Base-by-base conservation (phyloP, 2,113 vertebrate species). In the Proteles cristata region DNA sequence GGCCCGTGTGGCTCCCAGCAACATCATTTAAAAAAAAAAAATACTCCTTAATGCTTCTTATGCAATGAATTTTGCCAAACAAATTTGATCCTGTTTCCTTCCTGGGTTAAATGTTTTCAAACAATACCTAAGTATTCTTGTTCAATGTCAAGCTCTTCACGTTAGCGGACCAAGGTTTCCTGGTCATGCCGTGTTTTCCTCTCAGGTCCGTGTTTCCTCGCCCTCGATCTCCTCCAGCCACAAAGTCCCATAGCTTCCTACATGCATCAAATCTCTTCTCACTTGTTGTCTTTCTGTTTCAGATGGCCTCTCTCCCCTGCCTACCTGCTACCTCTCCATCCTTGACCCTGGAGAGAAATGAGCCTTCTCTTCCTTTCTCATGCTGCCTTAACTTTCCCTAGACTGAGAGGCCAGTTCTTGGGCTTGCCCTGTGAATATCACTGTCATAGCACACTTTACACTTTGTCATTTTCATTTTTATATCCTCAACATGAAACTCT, bases 51-150 rank as follows among this genome's bases (percentile, higher is more conserved):
- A 26, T 53, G 81, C 5, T 26, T 86, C 73, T 93, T 77, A 12
- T 76, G 39, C 33, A 73, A 4, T 90, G 45, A 94, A 83, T 83
- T 96, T 87, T 69, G 58, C n/a, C 19, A 95, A 58, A 61, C 45
- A 94, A 68, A 92, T 83, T 69, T 83, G 11, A 33, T 94, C n/a
- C 33, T 73, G 11, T 88, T 77, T 69, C 35, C 66, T 68, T 82
- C 21, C n/a, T 85, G 28, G 48, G 48, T 77, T 86, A 94, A 83
- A 43, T 76, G 25, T 90, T 96, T 96, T 80, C 31, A 31, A 63
- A 89, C 26, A 84, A 61, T 87, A 19, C 21, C 35, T 17, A 76
- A 68, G 9, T 23, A 15, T 92, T 92, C 87, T 58, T 39, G n/a
- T 80, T 83, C 65, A 83, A 88, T 55, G 79, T 58, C 35, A 76